Evolutionary conservation across 2,113 vertebrate genomes (phyloP), one percentile per base, ranked within the genome.

Genomic region (Odontophorus gujanensis): DNA sequence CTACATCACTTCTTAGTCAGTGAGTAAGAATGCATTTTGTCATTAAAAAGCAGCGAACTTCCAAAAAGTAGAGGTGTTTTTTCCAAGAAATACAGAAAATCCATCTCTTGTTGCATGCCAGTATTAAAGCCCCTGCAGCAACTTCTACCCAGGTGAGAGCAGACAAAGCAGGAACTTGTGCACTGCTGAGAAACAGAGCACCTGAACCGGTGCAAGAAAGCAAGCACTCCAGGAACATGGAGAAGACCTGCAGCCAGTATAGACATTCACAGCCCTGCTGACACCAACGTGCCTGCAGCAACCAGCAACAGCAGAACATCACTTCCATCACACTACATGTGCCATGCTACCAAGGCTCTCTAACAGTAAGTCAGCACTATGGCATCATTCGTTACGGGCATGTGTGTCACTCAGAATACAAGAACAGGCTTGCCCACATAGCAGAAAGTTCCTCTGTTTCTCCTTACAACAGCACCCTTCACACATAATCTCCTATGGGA

Each of bases 151-250:
- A 80, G 40, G 43, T 3, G 17, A 91, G 20, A 76, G 21, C 2
- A 78, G 15, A 68, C n/a, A 74, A 47, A 79, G 63, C 2, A 78
- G 16, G 18, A 84, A 87, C 47, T 17, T 68, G 47, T 0, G 0
- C 22, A 16, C 36, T 59, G 72, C 72, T 83, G 85, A 90, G 73
- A 80, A 93, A 90, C 38, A 55, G n/a, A 81, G 69, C 68, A 88
- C 34, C 57, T 81, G 63, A 94, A 94, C 92, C 77, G 25, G 71
- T 25, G n/a, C 76, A 76, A 84, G 58, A 85, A 86, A 79, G 59
- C 4, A 0, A 13, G 20, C 34, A 18, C 47, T 79, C 21, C 24
- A 71, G 77, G 86, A 86, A 80, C 25, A 13, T 45, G 63, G 25
- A 19, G 24, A 77, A 88, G 63, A 50, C 21, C 38, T 83, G 38